These are phyloP conservation scores for Hypothenemus hampei DNA, from an alignment of 1,140 invertebrate species.

Conservation along the genomic window DNA sequence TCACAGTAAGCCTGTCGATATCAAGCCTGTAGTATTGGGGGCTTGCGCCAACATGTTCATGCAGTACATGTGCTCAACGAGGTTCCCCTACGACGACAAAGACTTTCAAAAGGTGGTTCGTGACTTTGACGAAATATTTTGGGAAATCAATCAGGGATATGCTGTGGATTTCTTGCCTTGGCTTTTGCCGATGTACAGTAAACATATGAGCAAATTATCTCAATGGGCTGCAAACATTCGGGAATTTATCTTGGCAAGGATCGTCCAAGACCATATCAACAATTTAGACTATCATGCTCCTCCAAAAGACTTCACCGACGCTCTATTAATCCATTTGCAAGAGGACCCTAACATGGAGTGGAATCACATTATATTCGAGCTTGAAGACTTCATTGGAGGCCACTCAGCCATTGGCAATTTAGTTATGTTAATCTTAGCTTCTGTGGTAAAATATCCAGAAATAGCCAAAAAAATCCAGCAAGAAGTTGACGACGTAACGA, in stretches of 20 bases:
- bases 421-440: slow-evolving; percentile 67
- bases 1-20: slow-evolving; percentile 44
- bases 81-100: slow-evolving; percentile 62
- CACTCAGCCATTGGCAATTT: slow-evolving; percentile 83
- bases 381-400: slow-evolving; percentile 83
- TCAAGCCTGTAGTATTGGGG: slow-evolving; percentile 62
- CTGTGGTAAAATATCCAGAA: slow-evolving; percentile 58
- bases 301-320: slow-evolving; percentile 69
- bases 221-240: slow-evolving; percentile 66
- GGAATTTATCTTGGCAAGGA: slow-evolving; percentile 66
- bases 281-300: slow-evolving; percentile 53
- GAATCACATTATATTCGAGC: slow-evolving; percentile 69
- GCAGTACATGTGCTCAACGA: slow-evolving; percentile 74
- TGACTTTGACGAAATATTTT: slow-evolving; percentile 82
- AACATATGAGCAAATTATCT: slow-evolving; percentile 63
- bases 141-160: slow-evolving; percentile 85
- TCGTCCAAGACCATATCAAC: slow-evolving; percentile 59
- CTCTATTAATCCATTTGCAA: slow-evolving; percentile 62
- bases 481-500: slow-evolving; percentile 63
- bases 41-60: slow-evolving; percentile 80
- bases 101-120: slow-evolving; percentile 61
- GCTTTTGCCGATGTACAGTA: slow-evolving; percentile 65
- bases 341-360: slow-evolving; percentile 58
- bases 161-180: slow-evolving; percentile 85
- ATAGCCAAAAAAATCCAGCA: slow-evolving; percentile 60